Conservation (phyloP, 2,113 vertebrate species). For the Oreocharis arfaki region DNA sequence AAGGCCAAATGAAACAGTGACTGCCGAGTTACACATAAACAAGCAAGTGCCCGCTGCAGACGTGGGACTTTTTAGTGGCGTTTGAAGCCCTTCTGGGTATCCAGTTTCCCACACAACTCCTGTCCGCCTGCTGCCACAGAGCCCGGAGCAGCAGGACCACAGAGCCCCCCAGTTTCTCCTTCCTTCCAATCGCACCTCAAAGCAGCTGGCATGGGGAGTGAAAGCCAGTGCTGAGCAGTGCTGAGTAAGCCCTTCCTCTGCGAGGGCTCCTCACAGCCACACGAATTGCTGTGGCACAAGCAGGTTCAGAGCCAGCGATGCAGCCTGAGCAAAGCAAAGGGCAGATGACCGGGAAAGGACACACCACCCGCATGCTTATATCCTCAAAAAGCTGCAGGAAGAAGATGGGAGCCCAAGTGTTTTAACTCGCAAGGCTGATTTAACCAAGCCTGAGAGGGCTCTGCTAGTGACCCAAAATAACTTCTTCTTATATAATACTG, state of each 20-base stretch:
- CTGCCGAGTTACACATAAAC: neutral
- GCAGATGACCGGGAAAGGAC: neutral
- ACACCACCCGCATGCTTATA: rapidly evolving
- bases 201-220: neutral
- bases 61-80: neutral
- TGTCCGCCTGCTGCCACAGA: rapidly evolving
- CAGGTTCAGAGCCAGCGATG: rapidly evolving
- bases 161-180: neutral
- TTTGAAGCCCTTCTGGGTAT: neutral
- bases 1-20: neutral
- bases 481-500: conserved; percentile 50
- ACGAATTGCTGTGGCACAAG: rapidly evolving
- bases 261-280: rapidly evolving
- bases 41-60: neutral
- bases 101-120: neutral
- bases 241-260: neutral
- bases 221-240: neutral
- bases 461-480: conserved; percentile 29
- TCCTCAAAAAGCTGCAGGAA: neutral
- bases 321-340: neutral
- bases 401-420: neutral
- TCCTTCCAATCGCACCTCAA: neutral
- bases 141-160: neutral
- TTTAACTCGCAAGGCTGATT: neutral
- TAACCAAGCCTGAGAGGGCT: neutral